A percentile compares a stretch with the other conserved stretches of the same genome.
phyloP scores from a whole-genome alignment of 2,113 vertebrate species.

The Apaloderma vittatum region DNA sequence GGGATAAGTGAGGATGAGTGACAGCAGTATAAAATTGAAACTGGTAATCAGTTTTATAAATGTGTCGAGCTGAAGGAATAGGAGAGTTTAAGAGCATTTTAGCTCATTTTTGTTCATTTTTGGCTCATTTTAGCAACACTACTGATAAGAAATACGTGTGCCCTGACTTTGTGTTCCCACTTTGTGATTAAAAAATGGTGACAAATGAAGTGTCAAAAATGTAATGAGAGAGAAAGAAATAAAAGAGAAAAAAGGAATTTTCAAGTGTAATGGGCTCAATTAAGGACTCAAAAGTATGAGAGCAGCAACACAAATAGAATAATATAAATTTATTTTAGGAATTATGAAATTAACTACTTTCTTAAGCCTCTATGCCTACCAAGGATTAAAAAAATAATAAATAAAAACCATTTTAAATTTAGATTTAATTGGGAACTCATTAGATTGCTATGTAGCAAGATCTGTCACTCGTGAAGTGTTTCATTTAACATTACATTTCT shows the following conservation, averaged over 20 bases:
- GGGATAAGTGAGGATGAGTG: background rate
- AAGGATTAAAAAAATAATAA: background rate
- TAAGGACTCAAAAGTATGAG: background rate
- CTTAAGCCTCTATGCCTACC: background rate
- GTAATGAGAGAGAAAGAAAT: background rate
- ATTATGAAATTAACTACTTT: background rate
- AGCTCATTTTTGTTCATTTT: no score
- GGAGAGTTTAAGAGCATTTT: background rate
- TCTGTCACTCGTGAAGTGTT: background rate
- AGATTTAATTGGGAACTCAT: slow-evolving; percentile 10
- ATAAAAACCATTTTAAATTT: slow-evolving; percentile 1
- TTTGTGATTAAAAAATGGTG: background rate
- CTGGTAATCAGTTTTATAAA: background rate
- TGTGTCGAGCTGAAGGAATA: background rate
- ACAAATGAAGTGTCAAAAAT: background rate
- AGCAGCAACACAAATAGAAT: background rate
- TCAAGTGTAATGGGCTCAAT: background rate
- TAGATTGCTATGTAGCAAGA: background rate
- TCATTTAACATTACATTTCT: background rate
- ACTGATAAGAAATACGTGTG: background rate
- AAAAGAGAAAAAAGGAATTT: background rate
- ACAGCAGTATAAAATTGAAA: background rate
- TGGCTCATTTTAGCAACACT: background rate
- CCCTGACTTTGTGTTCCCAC: background rate
- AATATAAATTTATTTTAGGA: background rate